These are phyloP conservation scores for Pasiphila rectangulata DNA, from an alignment of 2,888 invertebrate genomes.

Conservation along the genomic window DNA sequence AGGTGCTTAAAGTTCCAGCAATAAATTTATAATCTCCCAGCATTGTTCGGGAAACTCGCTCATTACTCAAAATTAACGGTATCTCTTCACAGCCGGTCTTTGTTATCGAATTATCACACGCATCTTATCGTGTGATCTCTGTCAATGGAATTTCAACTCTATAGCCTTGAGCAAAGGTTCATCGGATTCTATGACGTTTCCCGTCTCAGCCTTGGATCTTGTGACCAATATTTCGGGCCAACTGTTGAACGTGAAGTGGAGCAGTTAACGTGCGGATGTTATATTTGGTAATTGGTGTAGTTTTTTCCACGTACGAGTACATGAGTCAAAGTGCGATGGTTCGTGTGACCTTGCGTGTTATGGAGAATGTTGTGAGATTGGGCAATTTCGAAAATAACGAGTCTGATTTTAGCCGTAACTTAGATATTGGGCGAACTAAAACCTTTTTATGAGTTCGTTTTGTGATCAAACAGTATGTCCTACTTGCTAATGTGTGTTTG, in stretches of 20 bases:
- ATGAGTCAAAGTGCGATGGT: conserved; percentile 14
- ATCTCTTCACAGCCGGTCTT: conserved; percentile 47
- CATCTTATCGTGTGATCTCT: conserved; percentile 19
- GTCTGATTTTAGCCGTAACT: neutral
- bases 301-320: conserved; percentile 21
- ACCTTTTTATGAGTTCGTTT: too few species aligned
- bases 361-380: conserved; percentile 1
- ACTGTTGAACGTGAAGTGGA: conserved; percentile 19
- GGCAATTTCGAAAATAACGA: conserved; percentile 5
- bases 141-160: conserved; percentile 16
- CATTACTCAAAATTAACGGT: conserved; percentile 49
- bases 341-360: conserved; percentile 4
- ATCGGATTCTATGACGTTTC: neutral
- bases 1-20: conserved; percentile 41
- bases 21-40: conserved; percentile 64
- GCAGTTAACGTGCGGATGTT: conserved; percentile 11
- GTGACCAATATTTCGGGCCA: conserved; percentile 32
- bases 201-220: conserved; percentile 41
- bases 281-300: conserved; percentile 21
- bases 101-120: conserved; percentile 61
- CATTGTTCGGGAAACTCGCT: conserved; percentile 57
- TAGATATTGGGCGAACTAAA: too few species aligned
- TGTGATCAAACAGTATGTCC: too few species aligned
- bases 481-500: too few species aligned
- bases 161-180: conserved; percentile 10